Percentiles rank a stretch among this genome's conserved stretches.
These are phyloP conservation scores for Lepeophtheirus nordmannii DNA, from an alignment of 2,888 invertebrate genomes.

Conservation along the genomic window DNA sequence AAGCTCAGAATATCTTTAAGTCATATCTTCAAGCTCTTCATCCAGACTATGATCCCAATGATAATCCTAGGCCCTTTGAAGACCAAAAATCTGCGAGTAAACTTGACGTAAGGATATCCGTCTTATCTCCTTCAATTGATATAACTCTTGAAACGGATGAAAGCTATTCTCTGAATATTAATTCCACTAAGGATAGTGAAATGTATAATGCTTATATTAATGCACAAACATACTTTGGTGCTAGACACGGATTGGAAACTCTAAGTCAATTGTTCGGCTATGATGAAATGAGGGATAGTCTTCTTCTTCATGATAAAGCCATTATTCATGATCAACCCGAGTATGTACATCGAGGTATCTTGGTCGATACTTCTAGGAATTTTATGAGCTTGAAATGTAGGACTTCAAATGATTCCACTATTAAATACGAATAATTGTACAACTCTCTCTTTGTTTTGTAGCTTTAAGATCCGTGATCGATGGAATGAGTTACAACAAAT, in stretches of 20 bases:
- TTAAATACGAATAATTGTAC: slow-evolving; percentile 25
- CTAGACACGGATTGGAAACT: slow-evolving; percentile 59
- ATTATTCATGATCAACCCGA: slow-evolving; percentile 60
- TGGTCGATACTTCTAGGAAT: slow-evolving; percentile 79
- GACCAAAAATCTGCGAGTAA: background rate
- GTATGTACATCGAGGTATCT: slow-evolving; percentile 71
- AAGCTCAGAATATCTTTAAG: slow-evolving; percentile 19
- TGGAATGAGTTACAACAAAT: slow-evolving; percentile 72
- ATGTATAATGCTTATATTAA: slow-evolving; percentile 29
- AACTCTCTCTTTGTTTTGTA: background rate
- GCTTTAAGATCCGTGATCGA: slow-evolving; percentile 44
- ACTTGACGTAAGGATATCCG: background rate
- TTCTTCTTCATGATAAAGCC: slow-evolving; percentile 33
- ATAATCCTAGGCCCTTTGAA: background rate
- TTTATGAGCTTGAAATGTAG: slow-evolving; percentile 40
- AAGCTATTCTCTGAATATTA: slow-evolving; percentile 42
- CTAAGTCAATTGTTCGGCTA: slow-evolving; percentile 47
- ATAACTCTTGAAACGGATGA: slow-evolving; percentile 44
- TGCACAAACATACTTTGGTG: slow-evolving; percentile 50
- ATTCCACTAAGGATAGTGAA: slow-evolving; percentile 1
- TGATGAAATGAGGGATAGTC: slow-evolving; percentile 39
- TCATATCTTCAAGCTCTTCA: slow-evolving; percentile 14
- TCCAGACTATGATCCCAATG: slow-evolving; percentile 12
- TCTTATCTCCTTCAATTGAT: background rate
- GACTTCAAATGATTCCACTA: slow-evolving; percentile 37